Evolutionary conservation across 2,113 vertebrate genomes (phyloP).

Genomic region (Thymallus thymallus): DNA sequence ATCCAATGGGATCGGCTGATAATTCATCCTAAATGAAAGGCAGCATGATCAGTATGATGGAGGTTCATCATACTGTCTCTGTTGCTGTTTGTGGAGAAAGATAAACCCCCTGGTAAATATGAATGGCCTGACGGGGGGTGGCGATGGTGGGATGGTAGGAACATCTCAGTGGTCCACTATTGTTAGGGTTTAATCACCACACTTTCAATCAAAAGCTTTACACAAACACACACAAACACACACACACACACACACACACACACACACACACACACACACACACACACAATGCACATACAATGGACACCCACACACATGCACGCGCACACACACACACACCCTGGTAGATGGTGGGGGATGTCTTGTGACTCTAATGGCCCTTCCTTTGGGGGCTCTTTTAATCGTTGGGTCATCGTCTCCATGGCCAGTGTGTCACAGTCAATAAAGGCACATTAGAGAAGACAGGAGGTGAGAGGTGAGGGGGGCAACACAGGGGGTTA

Average conservation of each 20-base stretch:
- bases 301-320: slow-evolving; percentile 8
- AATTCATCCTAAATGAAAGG: slow-evolving; percentile 34
- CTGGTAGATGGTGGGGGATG: slow-evolving; percentile 25
- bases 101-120: slow-evolving; percentile 48
- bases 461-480: slow-evolving; percentile 62
- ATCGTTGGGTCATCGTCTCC: slow-evolving; percentile 69
- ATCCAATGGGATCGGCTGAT: slow-evolving; percentile 17
- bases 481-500: slow-evolving; percentile 52
- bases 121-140: slow-evolving; percentile 28
- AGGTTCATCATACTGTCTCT: slow-evolving; percentile 15
- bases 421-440: slow-evolving; percentile 70
- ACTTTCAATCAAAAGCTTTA: slow-evolving; percentile 6
- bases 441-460: slow-evolving; percentile 70
- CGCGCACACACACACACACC: not conserved
- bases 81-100: slow-evolving; percentile 12
- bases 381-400: slow-evolving; percentile 57
- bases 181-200: slow-evolving; percentile 33
- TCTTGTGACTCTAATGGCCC: slow-evolving; percentile 51
- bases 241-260: too few relatives aligned
- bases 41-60: not conserved
- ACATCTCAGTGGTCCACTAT: slow-evolving; percentile 15
- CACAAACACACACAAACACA: too few relatives aligned
- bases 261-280: too few relatives aligned
- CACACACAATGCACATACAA: not conserved
- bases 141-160: slow-evolving; percentile 18